A percentile compares a stretch with the other conserved stretches of the same genome.
Evolutionary conservation across 2,113 vertebrate genomes (phyloP).

Genomic region (Crypturellus undulatus): DNA sequence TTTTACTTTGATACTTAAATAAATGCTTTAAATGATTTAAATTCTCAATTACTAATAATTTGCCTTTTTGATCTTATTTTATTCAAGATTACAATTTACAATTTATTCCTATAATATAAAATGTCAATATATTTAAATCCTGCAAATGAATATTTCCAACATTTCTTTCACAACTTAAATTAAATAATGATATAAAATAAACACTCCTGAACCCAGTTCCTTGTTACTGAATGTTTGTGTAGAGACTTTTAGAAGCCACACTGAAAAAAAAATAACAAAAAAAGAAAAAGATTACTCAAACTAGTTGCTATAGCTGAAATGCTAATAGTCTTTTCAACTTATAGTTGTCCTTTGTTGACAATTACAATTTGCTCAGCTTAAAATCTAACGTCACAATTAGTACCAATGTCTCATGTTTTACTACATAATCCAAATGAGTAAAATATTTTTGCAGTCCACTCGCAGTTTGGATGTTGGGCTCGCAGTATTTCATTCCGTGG

Average conservation of each 20-base stretch:
- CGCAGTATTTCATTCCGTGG: constrained; percentile 80
- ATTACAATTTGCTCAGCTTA: constrained; percentile 76
- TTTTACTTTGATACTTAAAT: constrained; percentile 65
- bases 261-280: background rate
- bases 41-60: constrained; percentile 53
- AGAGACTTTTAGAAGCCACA: constrained; percentile 32
- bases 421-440: constrained; percentile 76
- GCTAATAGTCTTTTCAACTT: constrained; percentile 70
- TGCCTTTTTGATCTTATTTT: constrained; percentile 50
- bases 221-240: constrained; percentile 50
- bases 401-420: constrained; percentile 73
- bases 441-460: constrained; percentile 76
- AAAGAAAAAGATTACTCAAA: constrained; percentile 24
- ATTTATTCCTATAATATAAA: constrained; percentile 51
- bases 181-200: constrained; percentile 58
- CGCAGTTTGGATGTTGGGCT: constrained; percentile 67
- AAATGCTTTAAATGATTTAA: constrained; percentile 58
- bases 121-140: constrained; percentile 37
- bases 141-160: constrained; percentile 52
- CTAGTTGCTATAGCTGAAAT: constrained; percentile 69
- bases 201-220: constrained; percentile 21
- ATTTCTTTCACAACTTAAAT: constrained; percentile 58
- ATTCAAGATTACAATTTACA: constrained; percentile 18
- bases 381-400: constrained; percentile 77
- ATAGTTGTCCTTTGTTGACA: constrained; percentile 72